Conservation (phyloP, 2,797 vertebrate species). For the Sandelia bainsii region DNA sequence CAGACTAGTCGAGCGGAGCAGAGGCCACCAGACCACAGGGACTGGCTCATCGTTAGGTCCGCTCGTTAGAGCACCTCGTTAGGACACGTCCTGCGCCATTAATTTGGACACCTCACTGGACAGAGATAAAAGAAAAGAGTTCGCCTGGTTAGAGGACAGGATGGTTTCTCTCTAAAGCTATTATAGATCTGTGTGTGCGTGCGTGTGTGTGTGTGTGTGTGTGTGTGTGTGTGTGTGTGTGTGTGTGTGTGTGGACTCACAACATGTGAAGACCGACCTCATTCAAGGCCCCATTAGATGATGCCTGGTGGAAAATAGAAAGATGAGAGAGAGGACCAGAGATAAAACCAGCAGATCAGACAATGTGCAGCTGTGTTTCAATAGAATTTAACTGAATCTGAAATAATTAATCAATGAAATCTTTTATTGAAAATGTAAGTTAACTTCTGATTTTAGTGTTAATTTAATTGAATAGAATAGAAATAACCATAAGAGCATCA, state of each 20-base stretch:
- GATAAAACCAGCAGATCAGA: neutral
- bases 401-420: no score
- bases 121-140: constrained; percentile 51
- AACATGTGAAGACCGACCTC: constrained; percentile 20
- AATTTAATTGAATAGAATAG: no score
- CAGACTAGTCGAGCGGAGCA: neutral
- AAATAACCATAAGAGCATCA: no score
- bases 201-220: constrained; percentile 3
- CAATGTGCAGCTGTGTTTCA: neutral
- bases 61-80: constrained; percentile 52
- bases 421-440: no score
- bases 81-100: constrained; percentile 59
- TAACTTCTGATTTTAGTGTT: no score
- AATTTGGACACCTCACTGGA: constrained; percentile 35
- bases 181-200: constrained; percentile 10
- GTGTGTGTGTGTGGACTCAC: neutral
- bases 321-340: neutral
- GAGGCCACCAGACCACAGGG: constrained; percentile 25
- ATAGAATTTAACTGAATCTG: no score
- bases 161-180: constrained; percentile 29
- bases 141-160: constrained; percentile 9
- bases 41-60: constrained; percentile 28
- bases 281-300: constrained; percentile 27
- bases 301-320: constrained; percentile 21
- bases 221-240: constrained; percentile 19